phyloP scores from a whole-genome alignment of 2,797 vertebrate species.

The Acanthurus leucopareius region DNA sequence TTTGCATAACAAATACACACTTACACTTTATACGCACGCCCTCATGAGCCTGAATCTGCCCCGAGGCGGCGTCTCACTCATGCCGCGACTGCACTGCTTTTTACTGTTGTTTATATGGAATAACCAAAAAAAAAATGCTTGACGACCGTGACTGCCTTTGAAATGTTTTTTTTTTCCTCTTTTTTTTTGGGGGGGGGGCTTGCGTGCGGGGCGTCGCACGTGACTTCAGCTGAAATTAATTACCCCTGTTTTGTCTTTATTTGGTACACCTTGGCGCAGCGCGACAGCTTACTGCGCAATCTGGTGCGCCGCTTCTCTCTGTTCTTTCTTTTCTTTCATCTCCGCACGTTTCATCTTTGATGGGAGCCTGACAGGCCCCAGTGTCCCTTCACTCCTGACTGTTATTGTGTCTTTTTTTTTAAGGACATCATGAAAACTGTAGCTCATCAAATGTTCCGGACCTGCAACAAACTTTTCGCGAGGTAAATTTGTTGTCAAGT shows the following conservation, averaged over 20 bases:
- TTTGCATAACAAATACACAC: slow-evolving; percentile 11
- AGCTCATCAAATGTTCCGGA: slow-evolving; percentile 45
- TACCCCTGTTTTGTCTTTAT: slow-evolving; percentile 35
- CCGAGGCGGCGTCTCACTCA: not conserved
- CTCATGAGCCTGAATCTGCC: not conserved
- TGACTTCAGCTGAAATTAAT: slow-evolving; percentile 35
- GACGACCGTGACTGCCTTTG: no score
- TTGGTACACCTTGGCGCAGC: not conserved
- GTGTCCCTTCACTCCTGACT: not conserved
- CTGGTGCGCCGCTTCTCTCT: not conserved
- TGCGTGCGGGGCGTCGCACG: no score
- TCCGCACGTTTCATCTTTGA: not conserved
- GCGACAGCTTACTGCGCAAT: not conserved
- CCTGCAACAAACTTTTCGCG: slow-evolving; percentile 48
- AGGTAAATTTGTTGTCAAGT: slow-evolving; percentile 38
- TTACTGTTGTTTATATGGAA: not conserved
- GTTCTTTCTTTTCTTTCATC: not conserved
- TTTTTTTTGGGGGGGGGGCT: no score
- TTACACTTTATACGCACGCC: not conserved
- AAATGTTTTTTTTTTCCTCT: no score
- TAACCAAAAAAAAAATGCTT: not conserved
- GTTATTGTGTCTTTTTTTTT: not conserved
- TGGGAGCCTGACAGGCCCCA: not conserved
- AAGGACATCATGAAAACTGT: slow-evolving; percentile 41
- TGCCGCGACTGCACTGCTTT: no score